Conservation (phyloP, 92 coral and sea anemone genomes). For the Porites cylindrica region DNA sequence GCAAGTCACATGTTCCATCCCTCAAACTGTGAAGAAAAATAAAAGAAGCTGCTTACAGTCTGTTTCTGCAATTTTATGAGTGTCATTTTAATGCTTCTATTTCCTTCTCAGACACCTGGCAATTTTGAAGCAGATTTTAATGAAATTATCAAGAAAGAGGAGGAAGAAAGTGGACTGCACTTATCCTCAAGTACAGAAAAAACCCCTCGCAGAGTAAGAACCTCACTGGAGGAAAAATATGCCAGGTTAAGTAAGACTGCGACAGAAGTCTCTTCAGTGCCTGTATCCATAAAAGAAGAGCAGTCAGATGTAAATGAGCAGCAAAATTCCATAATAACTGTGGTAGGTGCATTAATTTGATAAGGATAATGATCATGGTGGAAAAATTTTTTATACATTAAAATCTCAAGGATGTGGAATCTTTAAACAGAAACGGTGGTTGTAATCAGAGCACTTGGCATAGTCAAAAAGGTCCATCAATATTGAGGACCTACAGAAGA, state of each 20-base stretch:
- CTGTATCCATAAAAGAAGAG: neutral
- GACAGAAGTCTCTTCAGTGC: slow-evolving; percentile 1
- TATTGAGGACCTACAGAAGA: too few relatives aligned
- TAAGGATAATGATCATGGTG: neutral
- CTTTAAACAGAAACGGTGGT: too few relatives aligned
- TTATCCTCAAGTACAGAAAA: slow-evolving; percentile 68
- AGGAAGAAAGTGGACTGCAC: slow-evolving; percentile 90
- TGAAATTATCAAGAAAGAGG: slow-evolving; percentile 92
- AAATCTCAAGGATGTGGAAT: too few relatives aligned
- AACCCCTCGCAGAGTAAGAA: slow-evolving; percentile 74
- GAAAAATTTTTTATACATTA: too few relatives aligned
- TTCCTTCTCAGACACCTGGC: slow-evolving; percentile 74
- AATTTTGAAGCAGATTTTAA: slow-evolving; percentile 94
- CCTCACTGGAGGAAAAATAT: slow-evolving; percentile 81
- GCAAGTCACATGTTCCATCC: too few relatives aligned
- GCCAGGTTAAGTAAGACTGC: slow-evolving; percentile 50
- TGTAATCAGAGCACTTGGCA: too few relatives aligned
- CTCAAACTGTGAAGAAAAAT: too few relatives aligned
- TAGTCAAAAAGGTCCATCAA: too few relatives aligned
- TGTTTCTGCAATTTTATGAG: neutral
- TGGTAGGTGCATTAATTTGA: slow-evolving; percentile 18
- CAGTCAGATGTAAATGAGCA: slow-evolving; percentile 22
- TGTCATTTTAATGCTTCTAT: neutral
- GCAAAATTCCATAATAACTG: slow-evolving; percentile 7
- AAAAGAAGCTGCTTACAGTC: too few relatives aligned